Base-by-base conservation (phyloP, 2,888 invertebrate species). In the Empis stercorea region DNA sequence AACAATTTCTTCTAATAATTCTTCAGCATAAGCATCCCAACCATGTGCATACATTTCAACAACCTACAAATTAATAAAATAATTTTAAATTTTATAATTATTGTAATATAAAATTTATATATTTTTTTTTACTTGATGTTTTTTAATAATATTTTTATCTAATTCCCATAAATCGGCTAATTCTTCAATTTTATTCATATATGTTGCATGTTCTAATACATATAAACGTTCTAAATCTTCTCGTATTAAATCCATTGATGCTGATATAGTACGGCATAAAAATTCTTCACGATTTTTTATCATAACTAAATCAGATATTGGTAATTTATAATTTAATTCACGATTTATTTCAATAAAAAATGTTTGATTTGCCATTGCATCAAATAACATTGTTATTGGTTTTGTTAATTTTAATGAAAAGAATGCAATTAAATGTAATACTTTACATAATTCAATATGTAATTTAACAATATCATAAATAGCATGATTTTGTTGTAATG, bases 141-240 rank as follows among this genome's bases (percentile, higher is more conserved):
- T 76, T 54, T 81, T 76, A 38, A 94, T 70, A 42, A 77, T 75
- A 59, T 87, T 86, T 14, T 73, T 70, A 54, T 86, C 81, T 45
- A 92, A 70, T 52, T 79, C 77, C 88, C 93, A 92, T 45, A 82
- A 75, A 23, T 79, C 76, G 1, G 86, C 84, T 45, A 93, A 65
- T 10, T 75, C 72, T 39, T 79, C 71, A 46, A 87, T 79, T 56
- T 79, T 80, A 46, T 79, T 74, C 68, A 87, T 84, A 85, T 88
- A 92, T 15, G 66, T 61, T 38, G 73, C 69, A 57, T 76, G 76
- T 58, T 73, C 69, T 37, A 73, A 60, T 54, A 74, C 65, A 59
- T 73, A 67, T 38, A 72, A 55, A 40, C 71, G 74, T 50, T 71
- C 66, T 30, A 78, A 74, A 48, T 75, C 74, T 49, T 76, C 71